Percentiles rank a stretch among this genome's conserved stretches.
These are phyloP conservation scores for Tachycineta bicolor DNA, from an alignment of 2,113 vertebrate species.

Conservation along the genomic window DNA sequence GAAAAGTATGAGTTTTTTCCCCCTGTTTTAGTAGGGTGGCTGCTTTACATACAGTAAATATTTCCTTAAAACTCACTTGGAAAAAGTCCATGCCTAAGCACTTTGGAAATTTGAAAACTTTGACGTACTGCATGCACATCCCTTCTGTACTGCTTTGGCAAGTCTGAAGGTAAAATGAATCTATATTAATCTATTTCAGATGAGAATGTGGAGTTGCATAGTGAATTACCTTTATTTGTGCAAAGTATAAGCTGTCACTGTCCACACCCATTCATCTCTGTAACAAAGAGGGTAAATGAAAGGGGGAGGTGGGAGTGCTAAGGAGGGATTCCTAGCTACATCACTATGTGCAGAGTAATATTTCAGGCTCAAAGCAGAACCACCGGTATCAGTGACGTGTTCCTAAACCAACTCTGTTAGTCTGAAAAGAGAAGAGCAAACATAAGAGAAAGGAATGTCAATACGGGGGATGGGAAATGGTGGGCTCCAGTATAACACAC, in stretches of 20 bases:
- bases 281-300: neutral
- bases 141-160: neutral
- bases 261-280: neutral
- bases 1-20: neutral
- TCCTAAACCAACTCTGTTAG: neutral
- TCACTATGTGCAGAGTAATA: constrained; percentile 25
- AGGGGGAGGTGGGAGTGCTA: neutral
- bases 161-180: neutral
- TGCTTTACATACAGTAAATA: neutral
- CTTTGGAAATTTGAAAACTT: neutral
- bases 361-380: constrained; percentile 22
- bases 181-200: neutral
- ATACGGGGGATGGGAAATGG: neutral
- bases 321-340: constrained; percentile 31
- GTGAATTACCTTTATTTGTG: constrained; percentile 19
- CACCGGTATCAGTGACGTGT: neutral
- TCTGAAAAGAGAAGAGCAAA: constrained; percentile 42
- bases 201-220: neutral
- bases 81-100: neutral
- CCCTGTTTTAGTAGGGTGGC: neutral
- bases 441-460: constrained; percentile 43
- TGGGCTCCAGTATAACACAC: neutral
- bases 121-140: neutral
- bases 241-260: neutral
- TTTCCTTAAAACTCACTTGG: neutral